Conservation (phyloP, 2,888 invertebrate genomes). For the Pyrochroa serraticornis region DNA sequence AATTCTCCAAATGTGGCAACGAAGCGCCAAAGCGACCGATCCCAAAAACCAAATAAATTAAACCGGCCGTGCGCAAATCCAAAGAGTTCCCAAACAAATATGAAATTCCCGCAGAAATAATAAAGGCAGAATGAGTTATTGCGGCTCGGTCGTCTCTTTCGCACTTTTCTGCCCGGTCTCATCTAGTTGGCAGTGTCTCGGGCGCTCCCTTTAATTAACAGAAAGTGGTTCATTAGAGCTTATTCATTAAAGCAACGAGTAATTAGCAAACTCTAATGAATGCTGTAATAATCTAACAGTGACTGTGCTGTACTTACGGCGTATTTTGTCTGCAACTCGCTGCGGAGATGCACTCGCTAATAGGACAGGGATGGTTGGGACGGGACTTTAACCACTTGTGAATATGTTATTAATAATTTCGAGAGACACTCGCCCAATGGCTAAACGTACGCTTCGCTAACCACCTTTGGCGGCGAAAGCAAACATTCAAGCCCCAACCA, state of each 20-base stretch:
- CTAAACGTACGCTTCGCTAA: no score
- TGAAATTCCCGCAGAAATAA: constrained; percentile 42
- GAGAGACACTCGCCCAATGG: no score
- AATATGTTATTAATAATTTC: no score
- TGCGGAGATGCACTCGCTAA: constrained; percentile 32
- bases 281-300: constrained; percentile 77
- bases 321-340: constrained; percentile 43
- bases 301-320: constrained; percentile 52
- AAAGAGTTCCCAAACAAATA: constrained; percentile 42
- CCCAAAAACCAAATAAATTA: constrained; percentile 43
- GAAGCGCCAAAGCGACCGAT: constrained; percentile 38
- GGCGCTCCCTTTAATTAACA: constrained; percentile 80
- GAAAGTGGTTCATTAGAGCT: constrained; percentile 91
- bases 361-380: not conserved
- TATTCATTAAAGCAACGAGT: constrained; percentile 89
- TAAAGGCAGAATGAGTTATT: constrained; percentile 39
- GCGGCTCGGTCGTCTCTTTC: constrained; percentile 40
- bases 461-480: not conserved
- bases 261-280: constrained; percentile 88
- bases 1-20: constrained; percentile 46
- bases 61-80: constrained; percentile 37
- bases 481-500: not conserved
- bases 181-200: constrained; percentile 54
- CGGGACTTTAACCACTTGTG: no score
- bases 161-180: constrained; percentile 51